phyloP scores from a whole-genome alignment of 1,140 invertebrate genomes.

The Carcinoscorpius rotundicauda region DNA sequence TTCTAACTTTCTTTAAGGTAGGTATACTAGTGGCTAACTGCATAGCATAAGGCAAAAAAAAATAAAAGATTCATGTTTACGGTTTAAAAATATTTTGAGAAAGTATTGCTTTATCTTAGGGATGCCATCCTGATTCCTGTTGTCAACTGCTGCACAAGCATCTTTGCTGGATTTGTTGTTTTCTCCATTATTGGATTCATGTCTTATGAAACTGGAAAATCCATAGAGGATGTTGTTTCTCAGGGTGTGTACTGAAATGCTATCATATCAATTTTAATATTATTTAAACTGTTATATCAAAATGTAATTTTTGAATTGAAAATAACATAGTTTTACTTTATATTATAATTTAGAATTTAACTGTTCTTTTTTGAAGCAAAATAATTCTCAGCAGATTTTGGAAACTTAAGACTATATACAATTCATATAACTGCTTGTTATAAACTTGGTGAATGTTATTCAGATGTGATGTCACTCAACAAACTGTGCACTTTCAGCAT shows the following conservation, averaged over 20 bases:
- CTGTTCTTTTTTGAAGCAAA: no score
- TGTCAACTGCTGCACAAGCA: slow-evolving; percentile 47
- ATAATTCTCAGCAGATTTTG: no score
- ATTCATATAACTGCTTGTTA: no score
- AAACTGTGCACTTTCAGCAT: no score
- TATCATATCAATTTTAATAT: background rate
- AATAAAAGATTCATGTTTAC: no score
- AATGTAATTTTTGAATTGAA: slow-evolving; percentile 37
- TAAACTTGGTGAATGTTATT: no score
- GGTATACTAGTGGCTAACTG: no score
- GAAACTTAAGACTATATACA: no score
- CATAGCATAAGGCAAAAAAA: no score
- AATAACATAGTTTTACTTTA: background rate
- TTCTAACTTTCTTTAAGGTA: no score
- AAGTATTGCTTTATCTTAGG: slow-evolving; percentile 7
- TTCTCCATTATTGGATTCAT: slow-evolving; percentile 51
- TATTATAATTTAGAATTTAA: background rate
- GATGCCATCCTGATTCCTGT: slow-evolving; percentile 48
- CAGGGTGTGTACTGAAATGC: slow-evolving; percentile 11
- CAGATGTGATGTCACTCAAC: no score
- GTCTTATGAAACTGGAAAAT: slow-evolving; percentile 63
- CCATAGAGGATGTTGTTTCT: slow-evolving; percentile 73
- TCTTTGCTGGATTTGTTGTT: slow-evolving; percentile 48
- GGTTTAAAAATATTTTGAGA: no score
- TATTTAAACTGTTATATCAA: slow-evolving; percentile 26